Evolutionary conservation across 2,797 vertebrate genomes (phyloP).

Genomic region (Xenentodon cancila): DNA sequence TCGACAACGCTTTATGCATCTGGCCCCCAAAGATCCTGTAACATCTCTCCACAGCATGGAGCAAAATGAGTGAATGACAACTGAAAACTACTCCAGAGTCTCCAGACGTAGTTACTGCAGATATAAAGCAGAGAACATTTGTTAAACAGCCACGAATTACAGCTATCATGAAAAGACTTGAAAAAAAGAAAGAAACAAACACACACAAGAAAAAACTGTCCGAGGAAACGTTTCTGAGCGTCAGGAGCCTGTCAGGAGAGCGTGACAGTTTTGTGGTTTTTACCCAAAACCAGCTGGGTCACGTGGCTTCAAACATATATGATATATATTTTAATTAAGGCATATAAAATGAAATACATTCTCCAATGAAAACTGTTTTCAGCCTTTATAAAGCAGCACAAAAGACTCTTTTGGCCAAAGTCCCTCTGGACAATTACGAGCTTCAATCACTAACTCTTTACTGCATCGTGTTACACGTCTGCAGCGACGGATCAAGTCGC

Average conservation of each 20-base stretch:
- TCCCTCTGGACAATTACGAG: no score
- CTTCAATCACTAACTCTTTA: no score
- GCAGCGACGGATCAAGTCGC: no score
- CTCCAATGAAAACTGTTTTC: no score
- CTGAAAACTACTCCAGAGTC: constrained; percentile 4
- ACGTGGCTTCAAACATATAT: no score
- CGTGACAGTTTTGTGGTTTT: not conserved
- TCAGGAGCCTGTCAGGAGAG: not conserved
- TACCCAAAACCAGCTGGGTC: no score
- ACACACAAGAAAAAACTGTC: constrained; percentile 5
- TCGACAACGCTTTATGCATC: not conserved
- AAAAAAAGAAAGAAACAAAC: not conserved
- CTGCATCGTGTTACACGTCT: no score
- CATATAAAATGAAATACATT: no score
- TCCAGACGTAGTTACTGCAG: not conserved
- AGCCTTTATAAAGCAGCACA: no score
- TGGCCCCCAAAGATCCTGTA: not conserved
- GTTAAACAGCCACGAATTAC: constrained; percentile 4
- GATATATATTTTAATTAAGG: no score
- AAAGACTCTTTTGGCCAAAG: no score
- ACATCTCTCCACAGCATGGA: no score
- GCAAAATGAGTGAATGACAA: not conserved
- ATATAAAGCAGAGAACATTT: constrained; percentile 3
- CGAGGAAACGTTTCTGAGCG: constrained; percentile 1
- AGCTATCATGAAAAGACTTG: not conserved